phyloP scores from a whole-genome alignment of 2,888 invertebrate species.

The Quadriops clusia region DNA sequence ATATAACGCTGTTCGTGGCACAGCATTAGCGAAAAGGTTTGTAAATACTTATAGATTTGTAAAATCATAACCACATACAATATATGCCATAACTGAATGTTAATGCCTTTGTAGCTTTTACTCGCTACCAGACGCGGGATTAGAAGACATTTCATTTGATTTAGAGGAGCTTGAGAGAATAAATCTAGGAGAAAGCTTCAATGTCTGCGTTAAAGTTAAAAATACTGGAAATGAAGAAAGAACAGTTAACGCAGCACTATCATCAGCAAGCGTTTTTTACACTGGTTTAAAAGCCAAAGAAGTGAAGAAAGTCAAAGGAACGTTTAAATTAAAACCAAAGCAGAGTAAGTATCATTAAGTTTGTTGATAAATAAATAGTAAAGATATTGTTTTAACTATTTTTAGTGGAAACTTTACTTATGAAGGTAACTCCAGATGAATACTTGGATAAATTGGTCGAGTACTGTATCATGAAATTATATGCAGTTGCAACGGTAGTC shows the following conservation, averaged over 20 bases:
- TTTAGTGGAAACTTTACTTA: constrained; percentile 43
- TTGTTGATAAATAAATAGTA: background rate
- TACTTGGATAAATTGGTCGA: constrained; percentile 71
- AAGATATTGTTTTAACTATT: constrained; percentile 5
- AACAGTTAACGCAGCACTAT: constrained; percentile 53
- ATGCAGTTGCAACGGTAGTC: constrained; percentile 62
- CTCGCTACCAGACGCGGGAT: constrained; percentile 42
- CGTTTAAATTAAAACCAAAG: constrained; percentile 49
- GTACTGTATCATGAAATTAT: constrained; percentile 68
- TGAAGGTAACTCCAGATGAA: constrained; percentile 52
- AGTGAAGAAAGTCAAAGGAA: constrained; percentile 58
- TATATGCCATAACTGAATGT: constrained; percentile 2
- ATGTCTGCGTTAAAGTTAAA: constrained; percentile 51
- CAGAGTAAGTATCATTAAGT: constrained; percentile 49
- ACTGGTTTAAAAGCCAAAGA: constrained; percentile 60
- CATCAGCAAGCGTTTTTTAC: constrained; percentile 61
- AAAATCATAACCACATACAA: background rate
- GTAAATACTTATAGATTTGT: constrained; percentile 5
- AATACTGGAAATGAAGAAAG: constrained; percentile 49
- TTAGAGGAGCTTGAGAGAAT: constrained; percentile 59
- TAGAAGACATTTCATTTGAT: constrained; percentile 52
- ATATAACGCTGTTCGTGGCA: constrained; percentile 60
- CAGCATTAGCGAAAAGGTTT: constrained; percentile 52
- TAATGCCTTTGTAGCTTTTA: constrained; percentile 41
- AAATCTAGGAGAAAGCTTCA: constrained; percentile 56